These are phyloP conservation scores for Sylvilagus floridanus DNA, from an alignment of 2,797 vertebrate genomes.

Conservation along the genomic window DNA sequence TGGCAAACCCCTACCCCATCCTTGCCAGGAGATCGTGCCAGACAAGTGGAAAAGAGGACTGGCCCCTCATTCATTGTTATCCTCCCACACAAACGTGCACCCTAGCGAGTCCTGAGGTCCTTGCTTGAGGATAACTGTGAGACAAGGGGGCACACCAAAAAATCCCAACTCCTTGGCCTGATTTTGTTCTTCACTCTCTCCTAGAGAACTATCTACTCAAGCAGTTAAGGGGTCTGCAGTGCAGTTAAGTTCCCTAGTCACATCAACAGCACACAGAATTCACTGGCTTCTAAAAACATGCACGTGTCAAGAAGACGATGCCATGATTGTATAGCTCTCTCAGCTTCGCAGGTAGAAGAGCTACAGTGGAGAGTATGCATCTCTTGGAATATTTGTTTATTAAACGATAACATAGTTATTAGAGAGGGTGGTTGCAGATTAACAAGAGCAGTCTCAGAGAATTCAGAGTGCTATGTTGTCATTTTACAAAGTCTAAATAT, in stretches of 20 bases:
- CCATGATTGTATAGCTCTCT: not conserved
- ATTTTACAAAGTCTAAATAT: constrained; percentile 68
- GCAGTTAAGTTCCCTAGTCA: not conserved
- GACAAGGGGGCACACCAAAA: constrained; percentile 8
- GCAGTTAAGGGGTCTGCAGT: not conserved
- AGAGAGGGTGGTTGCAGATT: constrained; percentile 17
- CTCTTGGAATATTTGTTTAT: constrained; percentile 4
- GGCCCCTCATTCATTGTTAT: constrained; percentile 81
- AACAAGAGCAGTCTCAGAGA: constrained; percentile 46
- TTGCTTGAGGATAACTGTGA: constrained; percentile 40
- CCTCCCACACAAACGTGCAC: constrained; percentile 10
- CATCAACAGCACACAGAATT: constrained; percentile 43
- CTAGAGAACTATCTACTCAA: constrained; percentile 43
- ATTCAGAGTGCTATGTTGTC: constrained; percentile 41
- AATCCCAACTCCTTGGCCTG: not conserved
- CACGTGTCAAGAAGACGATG: not conserved
- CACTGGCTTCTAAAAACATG: constrained; percentile 40
- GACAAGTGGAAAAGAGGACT: constrained; percentile 78
- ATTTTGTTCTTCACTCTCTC: constrained; percentile 4
- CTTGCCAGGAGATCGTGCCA: constrained; percentile 79
- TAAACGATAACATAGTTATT: constrained; percentile 42
- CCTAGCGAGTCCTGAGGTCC: constrained; percentile 24
- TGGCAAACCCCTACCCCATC: constrained; percentile 68
- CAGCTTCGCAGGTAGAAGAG: constrained; percentile 11
- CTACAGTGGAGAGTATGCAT: not conserved